phyloP scores from a whole-genome alignment of 2,113 vertebrate species.

The Marmota flaviventris region DNA sequence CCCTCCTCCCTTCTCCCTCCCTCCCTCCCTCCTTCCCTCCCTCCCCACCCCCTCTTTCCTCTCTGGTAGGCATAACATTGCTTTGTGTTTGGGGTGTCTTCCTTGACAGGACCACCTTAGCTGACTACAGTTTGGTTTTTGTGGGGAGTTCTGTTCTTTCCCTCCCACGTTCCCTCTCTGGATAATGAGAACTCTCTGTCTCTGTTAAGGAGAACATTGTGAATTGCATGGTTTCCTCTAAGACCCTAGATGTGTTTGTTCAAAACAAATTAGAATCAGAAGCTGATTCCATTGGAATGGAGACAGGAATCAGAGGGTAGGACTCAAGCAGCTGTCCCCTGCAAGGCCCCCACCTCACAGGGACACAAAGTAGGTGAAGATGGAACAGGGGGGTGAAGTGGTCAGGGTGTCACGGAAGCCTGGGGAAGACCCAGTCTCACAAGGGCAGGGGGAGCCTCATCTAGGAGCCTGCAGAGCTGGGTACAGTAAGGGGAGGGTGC shows the following conservation, averaged over 20 bases:
- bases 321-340: fast-evolving
- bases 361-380: fast-evolving
- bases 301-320: neutral
- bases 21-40: neutral
- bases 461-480: too few relatives aligned
- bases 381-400: fast-evolving
- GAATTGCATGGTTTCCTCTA: neutral
- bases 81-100: neutral
- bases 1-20: neutral
- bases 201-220: neutral
- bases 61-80: neutral
- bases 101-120: neutral
- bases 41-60: too few relatives aligned
- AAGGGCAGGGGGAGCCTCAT: neutral
- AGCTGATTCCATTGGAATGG: neutral
- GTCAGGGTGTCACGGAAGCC: neutral
- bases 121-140: neutral
- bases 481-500: too few relatives aligned
- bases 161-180: fast-evolving
- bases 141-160: neutral
- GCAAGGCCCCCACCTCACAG: fast-evolving
- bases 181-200: neutral
- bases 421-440: fast-evolving
- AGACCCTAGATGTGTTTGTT: neutral
- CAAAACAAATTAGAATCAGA: neutral